phyloP scores from a whole-genome alignment of 2,113 vertebrate species.

The Coregonus clupeaformis region DNA sequence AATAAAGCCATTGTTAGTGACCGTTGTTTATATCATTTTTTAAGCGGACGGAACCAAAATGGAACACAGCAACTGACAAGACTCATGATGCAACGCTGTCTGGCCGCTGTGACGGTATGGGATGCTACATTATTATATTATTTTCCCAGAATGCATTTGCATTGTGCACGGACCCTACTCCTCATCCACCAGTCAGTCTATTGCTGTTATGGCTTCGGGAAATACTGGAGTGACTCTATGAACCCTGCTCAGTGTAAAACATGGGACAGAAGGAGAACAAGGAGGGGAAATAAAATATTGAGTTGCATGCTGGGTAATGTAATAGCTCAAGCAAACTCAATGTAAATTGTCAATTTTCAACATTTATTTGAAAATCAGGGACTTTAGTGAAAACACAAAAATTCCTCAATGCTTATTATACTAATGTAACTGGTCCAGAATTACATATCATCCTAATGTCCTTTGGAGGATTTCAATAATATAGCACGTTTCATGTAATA shows the following conservation, averaged over 20 bases:
- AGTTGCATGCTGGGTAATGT: too few relatives aligned
- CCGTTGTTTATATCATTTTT: background rate
- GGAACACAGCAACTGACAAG: background rate
- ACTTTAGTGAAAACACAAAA: too few relatives aligned
- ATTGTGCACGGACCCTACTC: too few relatives aligned
- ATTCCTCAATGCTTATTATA: too few relatives aligned
- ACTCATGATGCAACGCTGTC: background rate
- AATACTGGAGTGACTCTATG: constrained; percentile 22
- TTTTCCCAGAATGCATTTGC: too few relatives aligned
- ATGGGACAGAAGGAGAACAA: background rate
- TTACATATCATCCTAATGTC: background rate
- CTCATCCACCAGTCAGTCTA: background rate
- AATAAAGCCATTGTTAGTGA: background rate
- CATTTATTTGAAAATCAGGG: too few relatives aligned
- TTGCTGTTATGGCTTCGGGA: constrained; percentile 22
- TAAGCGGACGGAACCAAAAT: background rate
- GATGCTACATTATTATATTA: constrained; percentile 9
- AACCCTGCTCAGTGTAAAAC: constrained; percentile 20
- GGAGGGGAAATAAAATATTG: too few relatives aligned
- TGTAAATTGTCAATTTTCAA: too few relatives aligned
- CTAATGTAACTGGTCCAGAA: background rate
- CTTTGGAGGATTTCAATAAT: constrained; percentile 9
- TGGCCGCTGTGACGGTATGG: background rate
- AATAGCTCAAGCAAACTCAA: too few relatives aligned
- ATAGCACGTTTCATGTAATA: constrained; percentile 6